Evolutionary conservation across 2,888 invertebrate genomes (phyloP), one percentile per base, ranked within the genome.

Genomic region (Sialis lutaria): DNA sequence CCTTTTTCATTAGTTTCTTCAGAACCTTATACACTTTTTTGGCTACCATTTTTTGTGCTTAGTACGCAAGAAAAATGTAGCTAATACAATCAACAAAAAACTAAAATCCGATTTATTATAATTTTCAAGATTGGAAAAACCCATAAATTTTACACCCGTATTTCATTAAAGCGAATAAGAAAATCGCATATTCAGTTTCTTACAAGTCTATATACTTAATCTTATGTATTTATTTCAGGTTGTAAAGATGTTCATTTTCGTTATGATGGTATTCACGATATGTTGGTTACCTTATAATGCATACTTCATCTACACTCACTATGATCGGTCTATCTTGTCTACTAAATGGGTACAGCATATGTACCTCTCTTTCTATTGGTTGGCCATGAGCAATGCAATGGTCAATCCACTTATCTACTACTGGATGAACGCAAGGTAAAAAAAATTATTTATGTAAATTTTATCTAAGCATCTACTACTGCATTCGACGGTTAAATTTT

Each of bases 351-450:
- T 85, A 0, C 88, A 87, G 57, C 88, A 89, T 56, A 73, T 90
- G 52, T 91, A 87, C 64, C 69, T 91, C 45, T 79, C 80, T 30
- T 88, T 90, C 67, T 88, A 88, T 59, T 88, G 86, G 84, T 70
- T 91, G 49, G 91, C 91, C 3, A 91, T 91, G 91, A 85, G 88
- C 8, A 89, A 90, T 59, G 83, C 89, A 1, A 89, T 89, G 86
- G 88, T 90, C 48, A 91, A 91, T 67, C 90, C 90, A 0, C 76
- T 91, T 48, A 87, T 91, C 44, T 91, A 91, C 63, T 90, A 89
- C 60, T 88, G 88, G 83, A 90, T 91, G 90, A 91, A 90, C 63
- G 81, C 84, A 54, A 79, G 82, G 83, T 83, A 65, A 72, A 68
- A 34, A 30, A 37, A n/a, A n/a, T n/a, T 46, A 39, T 33, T 34